Evolutionary conservation across 1,140 invertebrate genomes (phyloP), one percentile per base, ranked within the genome.

Genomic region (Cydia pomonella): DNA sequence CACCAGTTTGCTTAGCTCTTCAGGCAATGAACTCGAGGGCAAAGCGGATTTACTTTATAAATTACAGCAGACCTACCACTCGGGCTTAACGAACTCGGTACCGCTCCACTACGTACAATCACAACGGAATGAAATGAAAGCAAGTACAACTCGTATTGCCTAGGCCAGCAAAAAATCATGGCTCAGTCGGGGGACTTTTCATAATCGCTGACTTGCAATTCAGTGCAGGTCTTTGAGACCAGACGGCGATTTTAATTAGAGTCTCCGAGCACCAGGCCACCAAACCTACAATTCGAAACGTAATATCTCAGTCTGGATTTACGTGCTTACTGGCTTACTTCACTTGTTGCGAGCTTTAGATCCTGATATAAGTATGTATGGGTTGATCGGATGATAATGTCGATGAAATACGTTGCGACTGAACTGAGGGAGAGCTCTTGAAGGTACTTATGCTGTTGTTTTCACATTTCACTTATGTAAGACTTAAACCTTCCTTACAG

Each of bases 171-270:
- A 64, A n/a, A 29, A 64, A 64, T 64, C 62, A 64, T 29, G 53
- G 62, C 62, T 64, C 62, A 12, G 16, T 5, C 1, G 23, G 23
- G 3, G 23, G 12, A 27, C 25, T 27, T 63, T 63, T 29, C 16
- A 64, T 29, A 64, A 29, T 64, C 18, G 59, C 62, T 64, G 62
- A 29, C 62, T 64, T 64, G 16, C 10, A 64, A 64, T 64, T 64
- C 25, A 64, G 12, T 29, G 25, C 62, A 64, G 62, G 25, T 29
- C 23, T 64, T 64, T 64, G 25, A 16, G 23, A 64, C 62, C 62
- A 27, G 23, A 29, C 16, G 23, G 62, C 25, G 62, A 27, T 29
- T 64, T 29, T 64, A 29, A 64, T 29, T 64, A 64, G 12, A 64
- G 12, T 64, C 6, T 16, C 62, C 25, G 10, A n/a, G 53, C 53